phyloP scores from a whole-genome alignment of 2,888 invertebrate genomes.

The Pedicia rivosa region DNA sequence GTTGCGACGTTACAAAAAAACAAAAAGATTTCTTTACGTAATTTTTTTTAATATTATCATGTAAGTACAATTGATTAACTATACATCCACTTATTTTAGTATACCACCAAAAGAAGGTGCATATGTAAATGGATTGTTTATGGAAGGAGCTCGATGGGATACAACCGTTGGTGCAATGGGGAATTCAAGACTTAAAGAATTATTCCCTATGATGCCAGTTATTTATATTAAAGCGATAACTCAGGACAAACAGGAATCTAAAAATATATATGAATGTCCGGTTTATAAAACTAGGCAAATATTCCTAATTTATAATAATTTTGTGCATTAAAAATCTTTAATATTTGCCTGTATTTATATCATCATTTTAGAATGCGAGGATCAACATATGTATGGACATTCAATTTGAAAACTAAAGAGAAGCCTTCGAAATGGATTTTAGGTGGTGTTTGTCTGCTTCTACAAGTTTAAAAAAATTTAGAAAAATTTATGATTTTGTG shows the following conservation, averaged over 20 bases:
- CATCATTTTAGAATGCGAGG: conserved; percentile 44
- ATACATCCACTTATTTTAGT: conserved; percentile 24
- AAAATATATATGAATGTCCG: conserved; percentile 83
- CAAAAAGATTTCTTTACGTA: conserved; percentile 66
- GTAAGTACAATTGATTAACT: conserved; percentile 1
- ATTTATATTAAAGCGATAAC: conserved; percentile 74
- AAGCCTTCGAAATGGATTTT: conserved; percentile 80
- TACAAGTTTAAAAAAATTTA: conserved; percentile 34
- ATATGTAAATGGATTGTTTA: conserved; percentile 72
- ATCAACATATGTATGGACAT: conserved; percentile 88
- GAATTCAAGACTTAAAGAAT: conserved; percentile 75
- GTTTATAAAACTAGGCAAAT: conserved; percentile 75
- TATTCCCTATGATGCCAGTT: conserved; percentile 82
- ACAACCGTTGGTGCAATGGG: conserved; percentile 55
- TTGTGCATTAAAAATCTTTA: background rate
- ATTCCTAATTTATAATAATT: background rate
- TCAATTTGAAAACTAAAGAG: conserved; percentile 80
- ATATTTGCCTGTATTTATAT: background rate
- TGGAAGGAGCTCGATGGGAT: conserved; percentile 96
- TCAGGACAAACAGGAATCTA: conserved; percentile 75
- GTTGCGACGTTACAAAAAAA: conserved; percentile 90
- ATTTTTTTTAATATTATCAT: conserved; percentile 14
- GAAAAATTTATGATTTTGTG: no score
- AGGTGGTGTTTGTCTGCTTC: conserved; percentile 75
- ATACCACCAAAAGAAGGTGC: conserved; percentile 82